A percentile compares a stretch with the other conserved stretches of the same genome.
Evolutionary conservation across 2,113 vertebrate genomes (phyloP).

Genomic region (Sebastes schlegelii): DNA sequence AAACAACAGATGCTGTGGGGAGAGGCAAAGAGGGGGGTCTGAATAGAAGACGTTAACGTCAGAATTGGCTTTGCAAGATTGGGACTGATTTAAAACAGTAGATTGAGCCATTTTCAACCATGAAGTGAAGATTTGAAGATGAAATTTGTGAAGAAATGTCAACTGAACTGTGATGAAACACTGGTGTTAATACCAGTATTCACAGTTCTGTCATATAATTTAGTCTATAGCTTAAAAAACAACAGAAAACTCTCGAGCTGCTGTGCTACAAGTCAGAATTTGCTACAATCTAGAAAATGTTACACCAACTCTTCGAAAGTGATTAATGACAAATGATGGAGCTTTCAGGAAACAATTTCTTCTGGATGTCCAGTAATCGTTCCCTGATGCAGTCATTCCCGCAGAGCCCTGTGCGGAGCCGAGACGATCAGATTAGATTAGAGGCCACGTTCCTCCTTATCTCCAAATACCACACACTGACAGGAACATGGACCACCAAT

Average conservation of each 20-base stretch:
- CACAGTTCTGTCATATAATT: too few species aligned
- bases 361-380: constrained; percentile 61
- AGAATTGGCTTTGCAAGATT: too few species aligned
- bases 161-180: too few species aligned
- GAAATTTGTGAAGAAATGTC: too few species aligned
- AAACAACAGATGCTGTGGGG: too few species aligned
- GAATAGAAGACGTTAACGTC: too few species aligned
- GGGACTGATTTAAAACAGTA: too few species aligned
- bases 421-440: constrained; percentile 79
- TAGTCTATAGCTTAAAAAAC: too few species aligned
- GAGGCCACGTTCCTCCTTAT: constrained; percentile 61
- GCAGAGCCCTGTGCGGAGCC: constrained; percentile 47
- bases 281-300: constrained; percentile 25
- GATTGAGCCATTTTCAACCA: too few species aligned
- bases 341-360: constrained; percentile 59
- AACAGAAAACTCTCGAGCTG: not conserved
- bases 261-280: not conserved
- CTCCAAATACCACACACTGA: constrained; percentile 73
- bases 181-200: too few species aligned
- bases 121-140: too few species aligned
- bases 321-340: constrained; percentile 52
- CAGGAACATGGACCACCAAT: constrained; percentile 71
- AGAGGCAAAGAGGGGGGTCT: too few species aligned
- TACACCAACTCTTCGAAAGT: constrained; percentile 21
- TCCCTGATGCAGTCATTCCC: constrained; percentile 62